Conservation (phyloP, 92 coral and sea anemone species). For the Porites lobata region DNA sequence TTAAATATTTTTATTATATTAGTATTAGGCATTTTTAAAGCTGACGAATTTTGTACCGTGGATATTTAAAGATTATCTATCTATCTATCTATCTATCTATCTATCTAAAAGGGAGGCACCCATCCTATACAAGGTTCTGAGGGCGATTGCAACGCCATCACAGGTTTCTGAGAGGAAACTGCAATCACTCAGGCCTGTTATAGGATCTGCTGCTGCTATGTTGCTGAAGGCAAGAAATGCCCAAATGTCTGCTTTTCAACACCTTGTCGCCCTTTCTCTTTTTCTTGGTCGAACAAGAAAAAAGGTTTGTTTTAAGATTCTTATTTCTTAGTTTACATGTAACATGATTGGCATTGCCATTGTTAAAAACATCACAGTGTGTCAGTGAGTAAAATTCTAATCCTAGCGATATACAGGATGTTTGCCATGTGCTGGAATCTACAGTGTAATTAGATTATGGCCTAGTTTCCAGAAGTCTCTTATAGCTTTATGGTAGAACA, state of each 20-base stretch:
- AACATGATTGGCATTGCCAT: background rate
- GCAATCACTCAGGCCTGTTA: conserved; percentile 37
- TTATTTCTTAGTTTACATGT: background rate
- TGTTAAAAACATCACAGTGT: background rate
- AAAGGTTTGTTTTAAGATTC: conserved; percentile 45
- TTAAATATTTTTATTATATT: too few species aligned
- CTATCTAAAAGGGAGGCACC: conserved; percentile 40
- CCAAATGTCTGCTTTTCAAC: conserved; percentile 60
- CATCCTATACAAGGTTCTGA: conserved; percentile 29
- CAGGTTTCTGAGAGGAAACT: conserved; percentile 16
- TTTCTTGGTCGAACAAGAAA: conserved; percentile 50
- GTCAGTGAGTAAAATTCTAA: background rate
- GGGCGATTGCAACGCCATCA: conserved; percentile 50
- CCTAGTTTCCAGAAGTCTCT: conserved; percentile 11
- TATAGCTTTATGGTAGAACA: background rate
- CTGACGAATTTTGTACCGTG: too few species aligned
- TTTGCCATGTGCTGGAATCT: background rate
- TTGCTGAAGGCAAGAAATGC: conserved; percentile 57
- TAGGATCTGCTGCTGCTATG: conserved; percentile 53
- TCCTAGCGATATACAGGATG: conserved; percentile 13
- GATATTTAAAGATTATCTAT: too few species aligned
- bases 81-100: too few species aligned
- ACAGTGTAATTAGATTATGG: background rate
- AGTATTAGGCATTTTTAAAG: too few species aligned
- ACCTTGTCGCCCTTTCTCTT: conserved; percentile 56